Conservation (phyloP, 2,113 vertebrate genomes). For the Willisornis vidua region DNA sequence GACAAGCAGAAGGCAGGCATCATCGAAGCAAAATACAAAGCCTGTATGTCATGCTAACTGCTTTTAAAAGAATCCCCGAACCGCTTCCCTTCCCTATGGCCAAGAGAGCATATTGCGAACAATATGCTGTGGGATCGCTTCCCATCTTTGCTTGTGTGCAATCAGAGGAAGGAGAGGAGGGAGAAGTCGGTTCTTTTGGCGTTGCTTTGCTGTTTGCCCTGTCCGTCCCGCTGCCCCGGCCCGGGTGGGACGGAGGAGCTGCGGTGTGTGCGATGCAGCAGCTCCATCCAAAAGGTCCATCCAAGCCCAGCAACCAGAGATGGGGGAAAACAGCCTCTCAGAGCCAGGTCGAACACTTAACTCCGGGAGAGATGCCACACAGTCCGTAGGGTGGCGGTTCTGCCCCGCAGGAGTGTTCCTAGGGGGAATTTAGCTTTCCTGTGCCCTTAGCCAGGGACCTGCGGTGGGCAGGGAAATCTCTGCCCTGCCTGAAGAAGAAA, state of each 20-base stretch:
- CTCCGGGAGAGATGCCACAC: neutral
- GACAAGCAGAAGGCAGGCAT: slow-evolving; percentile 54
- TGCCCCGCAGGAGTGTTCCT: neutral
- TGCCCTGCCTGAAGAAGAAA: slow-evolving; percentile 11
- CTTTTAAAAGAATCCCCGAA: slow-evolving; percentile 55
- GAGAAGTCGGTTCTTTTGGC: neutral
- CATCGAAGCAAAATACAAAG: slow-evolving; percentile 53
- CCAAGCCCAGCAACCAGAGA: neutral
- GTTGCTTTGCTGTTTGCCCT: neutral
- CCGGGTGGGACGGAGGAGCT: neutral
- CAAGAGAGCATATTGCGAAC: slow-evolving; percentile 62
- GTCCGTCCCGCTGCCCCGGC: accelerated
- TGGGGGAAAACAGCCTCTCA: neutral
- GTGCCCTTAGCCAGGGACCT: neutral
- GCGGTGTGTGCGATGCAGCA: neutral
- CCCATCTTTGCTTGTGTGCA: slow-evolving; percentile 53
- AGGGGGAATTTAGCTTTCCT: neutral
- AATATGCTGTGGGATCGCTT: slow-evolving; percentile 46
- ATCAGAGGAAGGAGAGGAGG: neutral
- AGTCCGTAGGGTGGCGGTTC: neutral
- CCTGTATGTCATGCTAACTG: slow-evolving; percentile 38
- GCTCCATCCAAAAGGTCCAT: neutral
- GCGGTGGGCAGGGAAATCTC: neutral
- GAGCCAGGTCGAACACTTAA: neutral
- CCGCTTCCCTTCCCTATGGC: slow-evolving; percentile 51